These are phyloP conservation scores for Clostera curtula DNA, from an alignment of 2,888 invertebrate genomes.

Conservation along the genomic window DNA sequence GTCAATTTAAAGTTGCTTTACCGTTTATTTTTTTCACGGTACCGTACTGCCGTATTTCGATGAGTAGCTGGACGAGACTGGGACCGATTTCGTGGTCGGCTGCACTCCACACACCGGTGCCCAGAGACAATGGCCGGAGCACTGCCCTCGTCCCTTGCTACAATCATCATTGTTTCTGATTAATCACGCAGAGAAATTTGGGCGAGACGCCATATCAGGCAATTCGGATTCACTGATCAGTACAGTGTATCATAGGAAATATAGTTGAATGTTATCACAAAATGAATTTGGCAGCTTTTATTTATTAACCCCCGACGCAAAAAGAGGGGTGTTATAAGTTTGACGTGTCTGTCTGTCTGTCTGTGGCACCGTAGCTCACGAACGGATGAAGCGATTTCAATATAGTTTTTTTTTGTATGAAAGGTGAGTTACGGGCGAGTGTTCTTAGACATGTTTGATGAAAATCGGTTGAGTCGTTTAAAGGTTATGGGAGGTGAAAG, in stretches of 20 bases:
- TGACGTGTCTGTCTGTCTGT: too few species aligned
- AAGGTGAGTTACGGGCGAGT: too few species aligned
- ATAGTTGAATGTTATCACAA: neutral
- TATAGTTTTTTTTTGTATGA: too few species aligned
- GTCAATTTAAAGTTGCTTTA: too few species aligned
- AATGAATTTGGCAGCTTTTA: neutral
- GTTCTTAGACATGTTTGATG: too few species aligned
- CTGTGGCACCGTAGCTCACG: too few species aligned
- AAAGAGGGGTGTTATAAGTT: too few species aligned
- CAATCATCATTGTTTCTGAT: conserved; percentile 51
- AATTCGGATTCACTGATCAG: conserved; percentile 19
- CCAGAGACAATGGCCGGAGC: conserved; percentile 59
- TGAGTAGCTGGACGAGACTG: conserved; percentile 33
- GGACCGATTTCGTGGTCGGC: conserved; percentile 68
- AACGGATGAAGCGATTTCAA: too few species aligned
- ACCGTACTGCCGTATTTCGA: too few species aligned
- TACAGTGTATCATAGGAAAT: conserved; percentile 13
- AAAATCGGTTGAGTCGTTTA: too few species aligned
- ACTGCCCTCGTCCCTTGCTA: conserved; percentile 46
- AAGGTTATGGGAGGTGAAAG: too few species aligned
- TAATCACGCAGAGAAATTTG: conserved; percentile 41
- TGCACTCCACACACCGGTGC: conserved; percentile 62
- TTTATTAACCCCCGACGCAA: neutral
- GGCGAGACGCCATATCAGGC: conserved; percentile 26
- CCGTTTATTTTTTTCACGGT: too few species aligned